These are phyloP conservation scores for Craniophora ligustri DNA, from an alignment of 2,888 invertebrate genomes.

Conservation along the genomic window DNA sequence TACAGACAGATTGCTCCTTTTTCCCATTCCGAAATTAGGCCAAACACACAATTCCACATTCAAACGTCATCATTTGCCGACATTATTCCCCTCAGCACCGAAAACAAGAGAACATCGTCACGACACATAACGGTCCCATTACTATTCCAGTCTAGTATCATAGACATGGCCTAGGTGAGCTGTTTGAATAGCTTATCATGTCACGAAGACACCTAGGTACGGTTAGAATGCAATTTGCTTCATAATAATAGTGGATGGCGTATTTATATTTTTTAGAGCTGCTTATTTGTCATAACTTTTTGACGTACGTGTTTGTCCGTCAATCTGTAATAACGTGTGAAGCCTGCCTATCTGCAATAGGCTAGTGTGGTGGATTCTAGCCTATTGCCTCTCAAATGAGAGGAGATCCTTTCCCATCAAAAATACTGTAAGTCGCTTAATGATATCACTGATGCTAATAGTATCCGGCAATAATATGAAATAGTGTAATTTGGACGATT, in stretches of 20 bases:
- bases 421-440: too few relatives aligned
- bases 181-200: conserved; percentile 49
- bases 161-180: conserved; percentile 53
- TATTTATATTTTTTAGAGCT: neutral
- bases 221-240: conserved; percentile 44
- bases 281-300: too few relatives aligned
- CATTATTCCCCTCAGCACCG: conserved; percentile 51
- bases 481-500: too few relatives aligned
- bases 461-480: too few relatives aligned
- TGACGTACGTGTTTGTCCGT: too few relatives aligned
- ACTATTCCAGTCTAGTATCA: conserved; percentile 45
- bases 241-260: neutral
- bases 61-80: neutral
- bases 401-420: too few relatives aligned
- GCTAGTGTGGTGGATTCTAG: too few relatives aligned
- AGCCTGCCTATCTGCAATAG: too few relatives aligned
- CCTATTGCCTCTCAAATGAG: too few relatives aligned
- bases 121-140: conserved; percentile 59
- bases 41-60: conserved; percentile 16
- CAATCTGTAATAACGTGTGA: too few relatives aligned
- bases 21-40: conserved; percentile 17
- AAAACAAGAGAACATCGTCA: conserved; percentile 55
- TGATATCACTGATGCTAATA: too few relatives aligned
- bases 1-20: neutral
- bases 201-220: conserved; percentile 49